Evolutionary conservation across 2,113 vertebrate species (phyloP), one percentile per base, ranked within the genome.

Genomic region (Thamnophis sirtalis): DNA sequence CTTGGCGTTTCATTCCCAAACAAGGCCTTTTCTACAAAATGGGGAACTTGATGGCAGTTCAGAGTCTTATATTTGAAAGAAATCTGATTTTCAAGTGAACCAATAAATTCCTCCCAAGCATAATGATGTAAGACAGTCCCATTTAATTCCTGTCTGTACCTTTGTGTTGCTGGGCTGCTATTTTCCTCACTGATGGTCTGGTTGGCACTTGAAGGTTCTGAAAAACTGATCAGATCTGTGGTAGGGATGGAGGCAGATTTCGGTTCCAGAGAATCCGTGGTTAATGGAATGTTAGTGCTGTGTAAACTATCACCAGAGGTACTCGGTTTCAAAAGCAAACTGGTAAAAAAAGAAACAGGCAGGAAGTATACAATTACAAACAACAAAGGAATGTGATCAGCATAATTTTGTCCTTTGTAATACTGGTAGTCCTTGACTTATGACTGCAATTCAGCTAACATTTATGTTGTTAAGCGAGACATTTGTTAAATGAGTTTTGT

Each of bases 231-330:
- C 49, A 98, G 97, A 88, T 98, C 98, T 38, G 96, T 93, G 1
- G 97, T 95, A 58, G 97, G 95, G 92, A 49, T 94, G 51, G 96
- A 93, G 54, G 94, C 89, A 33, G 96, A 88, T 94, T 98, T 99
- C 28, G 97, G 97, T 73, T 98, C 98, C 33, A 97, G 91, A 0
- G 97, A 89, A 73, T 98, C 97, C 22, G 90, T 96, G 38, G 96
- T 94, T 94, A 97, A 91, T 4, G 98, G 98, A 89, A 96, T 93
- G 88, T 95, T 98, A 85, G 95, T 97, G 95, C 98, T 98, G 95
- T 98, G 98, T 93, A 99, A 97, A 92, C 99, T 99, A 91, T 99
- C 99, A 92, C 98, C 98, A 24, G 99, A 99, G 1, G 97, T 98
- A 95, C 98, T 99, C 93, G 98, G 98, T 95, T 99, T 99, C 96